Conservation (phyloP, 2,113 vertebrate genomes). For the Mustelus asterias region DNA sequence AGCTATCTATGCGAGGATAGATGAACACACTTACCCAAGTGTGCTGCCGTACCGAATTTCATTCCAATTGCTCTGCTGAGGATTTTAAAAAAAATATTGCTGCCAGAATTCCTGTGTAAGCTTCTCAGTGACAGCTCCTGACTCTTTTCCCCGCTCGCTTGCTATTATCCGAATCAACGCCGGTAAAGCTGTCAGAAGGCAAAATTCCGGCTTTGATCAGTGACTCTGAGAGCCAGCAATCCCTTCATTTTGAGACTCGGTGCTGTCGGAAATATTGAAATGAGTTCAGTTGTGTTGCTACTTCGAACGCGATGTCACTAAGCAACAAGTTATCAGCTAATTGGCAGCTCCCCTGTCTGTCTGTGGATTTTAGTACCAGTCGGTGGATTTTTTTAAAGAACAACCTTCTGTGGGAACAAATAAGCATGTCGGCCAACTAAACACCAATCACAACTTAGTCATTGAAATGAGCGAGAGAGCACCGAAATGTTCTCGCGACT, state of each 20-base stretch:
- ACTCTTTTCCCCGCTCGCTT: neutral
- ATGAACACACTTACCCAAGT: neutral
- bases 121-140: constrained; percentile 13
- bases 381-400: constrained; percentile 12
- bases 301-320: constrained; percentile 13
- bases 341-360: constrained; percentile 4
- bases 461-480: constrained; percentile 25
- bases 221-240: constrained; percentile 27
- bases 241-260: constrained; percentile 17
- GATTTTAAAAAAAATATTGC: neutral
- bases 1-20: neutral
- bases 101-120: neutral
- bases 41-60: neutral
- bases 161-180: constrained; percentile 23
- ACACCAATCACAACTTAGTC: constrained; percentile 26
- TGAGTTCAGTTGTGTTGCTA: constrained; percentile 30
- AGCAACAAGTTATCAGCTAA: constrained; percentile 33
- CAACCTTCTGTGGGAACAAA: constrained; percentile 26
- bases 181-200: constrained; percentile 29
- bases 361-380: constrained; percentile 30
- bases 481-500: neutral
- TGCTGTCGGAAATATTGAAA: constrained; percentile 31
- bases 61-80: neutral
- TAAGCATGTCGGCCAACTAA: constrained; percentile 29
- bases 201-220: constrained; percentile 23